Percentiles rank a stretch among this genome's conserved stretches.
phyloP scores from a whole-genome alignment of 2,888 invertebrate genomes.

The Melitaea athalia region DNA sequence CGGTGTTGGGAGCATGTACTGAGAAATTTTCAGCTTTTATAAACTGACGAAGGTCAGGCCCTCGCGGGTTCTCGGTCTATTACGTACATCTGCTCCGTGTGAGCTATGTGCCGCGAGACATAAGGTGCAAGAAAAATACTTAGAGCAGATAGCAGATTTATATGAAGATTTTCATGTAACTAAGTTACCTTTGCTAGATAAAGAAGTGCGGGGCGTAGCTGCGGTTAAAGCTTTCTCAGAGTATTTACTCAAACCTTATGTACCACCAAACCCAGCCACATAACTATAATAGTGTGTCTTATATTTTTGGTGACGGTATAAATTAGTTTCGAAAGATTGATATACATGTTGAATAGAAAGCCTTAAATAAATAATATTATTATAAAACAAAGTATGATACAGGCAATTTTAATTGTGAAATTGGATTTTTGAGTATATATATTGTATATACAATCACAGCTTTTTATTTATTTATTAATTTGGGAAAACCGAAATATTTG shows the following conservation, averaged over 20 bases:
- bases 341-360: slow-evolving; percentile 1
- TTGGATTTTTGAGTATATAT: slow-evolving; percentile 4
- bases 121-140: slow-evolving; percentile 96
- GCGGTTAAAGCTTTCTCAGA: slow-evolving; percentile 94
- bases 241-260: slow-evolving; percentile 89
- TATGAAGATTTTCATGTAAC: slow-evolving; percentile 99
- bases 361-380: not conserved
- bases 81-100: slow-evolving; percentile 87
- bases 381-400: not conserved
- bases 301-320: not conserved
- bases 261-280: slow-evolving; percentile 53
- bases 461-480: slow-evolving; percentile 3
- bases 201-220: slow-evolving; percentile 95
- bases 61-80: too few species aligned
- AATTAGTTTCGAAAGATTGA: not conserved
- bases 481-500: slow-evolving; percentile 3
- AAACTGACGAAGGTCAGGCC: too few species aligned
- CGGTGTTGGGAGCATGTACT: too few species aligned
- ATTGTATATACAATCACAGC: slow-evolving; percentile 4
- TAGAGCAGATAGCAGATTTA: slow-evolving; percentile 98
- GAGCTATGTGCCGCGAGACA: slow-evolving; percentile 94
- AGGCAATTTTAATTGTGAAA: not conserved
- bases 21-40: too few species aligned
- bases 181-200: slow-evolving; percentile 95
- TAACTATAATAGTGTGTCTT: not conserved